Conservation (phyloP, 2,888 invertebrate species). For the Synergus gifuensis region DNA sequence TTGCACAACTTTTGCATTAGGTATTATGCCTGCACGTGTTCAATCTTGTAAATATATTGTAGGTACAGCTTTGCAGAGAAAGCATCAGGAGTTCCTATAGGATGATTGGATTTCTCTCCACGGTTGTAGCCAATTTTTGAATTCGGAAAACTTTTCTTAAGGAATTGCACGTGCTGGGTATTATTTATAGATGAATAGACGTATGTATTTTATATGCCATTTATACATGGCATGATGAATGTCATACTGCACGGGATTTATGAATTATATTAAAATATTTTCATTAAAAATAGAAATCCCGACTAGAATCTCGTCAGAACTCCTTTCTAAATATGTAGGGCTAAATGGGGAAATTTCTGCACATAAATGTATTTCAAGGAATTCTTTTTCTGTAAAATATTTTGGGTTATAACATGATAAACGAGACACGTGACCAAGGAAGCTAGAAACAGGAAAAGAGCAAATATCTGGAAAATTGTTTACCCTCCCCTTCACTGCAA, state of each 20-base stretch:
- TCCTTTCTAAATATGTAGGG: not conserved
- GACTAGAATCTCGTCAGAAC: not conserved
- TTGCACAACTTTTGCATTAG: slow-evolving; percentile 24
- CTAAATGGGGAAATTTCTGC: not conserved
- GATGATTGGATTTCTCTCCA: slow-evolving; percentile 27
- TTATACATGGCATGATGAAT: too few species aligned
- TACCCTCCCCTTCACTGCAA: slow-evolving; percentile 34
- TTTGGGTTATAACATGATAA: slow-evolving; percentile 4
- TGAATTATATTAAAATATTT: too few species aligned
- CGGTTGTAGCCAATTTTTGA: not conserved
- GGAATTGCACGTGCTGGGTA: slow-evolving; percentile 11
- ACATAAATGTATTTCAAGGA: not conserved
- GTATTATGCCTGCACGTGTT: slow-evolving; percentile 36
- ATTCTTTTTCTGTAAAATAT: not conserved
- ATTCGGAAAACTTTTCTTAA: not conserved
- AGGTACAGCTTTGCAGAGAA: not conserved
- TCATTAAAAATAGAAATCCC: too few species aligned
- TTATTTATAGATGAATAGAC: not conserved
- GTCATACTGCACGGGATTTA: too few species aligned
- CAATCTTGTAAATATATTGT: not conserved
- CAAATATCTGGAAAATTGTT: slow-evolving; percentile 28
- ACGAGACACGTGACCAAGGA: slow-evolving; percentile 19
- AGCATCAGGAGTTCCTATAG: not conserved
- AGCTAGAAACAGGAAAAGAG: slow-evolving; percentile 23
- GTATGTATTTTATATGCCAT: not conserved